A percentile compares a stretch with the other conserved stretches of the same genome.
Conservation (phyloP, 2,113 vertebrate species). For the Spea bombifrons region DNA sequence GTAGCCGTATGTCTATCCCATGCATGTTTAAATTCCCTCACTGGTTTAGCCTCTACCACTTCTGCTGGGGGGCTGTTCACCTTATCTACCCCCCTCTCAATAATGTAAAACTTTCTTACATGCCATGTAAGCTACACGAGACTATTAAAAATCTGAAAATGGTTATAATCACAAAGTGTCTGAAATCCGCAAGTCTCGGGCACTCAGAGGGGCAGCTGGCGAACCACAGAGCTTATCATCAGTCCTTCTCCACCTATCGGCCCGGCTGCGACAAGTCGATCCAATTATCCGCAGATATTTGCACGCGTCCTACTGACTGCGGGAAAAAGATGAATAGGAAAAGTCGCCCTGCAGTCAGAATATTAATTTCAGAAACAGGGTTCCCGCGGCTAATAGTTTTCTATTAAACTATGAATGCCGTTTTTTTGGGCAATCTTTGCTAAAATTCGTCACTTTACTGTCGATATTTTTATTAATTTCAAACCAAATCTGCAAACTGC, state of each 20-base stretch:
- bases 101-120: too few relatives aligned
- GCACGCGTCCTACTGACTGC: background rate
- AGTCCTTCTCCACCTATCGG: conserved; percentile 18
- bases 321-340: conserved; percentile 9
- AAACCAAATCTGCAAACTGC: background rate
- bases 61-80: too few relatives aligned
- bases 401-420: background rate
- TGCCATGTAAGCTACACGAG: too few relatives aligned
- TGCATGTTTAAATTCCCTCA: too few relatives aligned
- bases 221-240: conserved; percentile 15
- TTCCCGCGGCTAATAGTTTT: conserved; percentile 5
- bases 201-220: conserved; percentile 4
- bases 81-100: too few relatives aligned
- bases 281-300: conserved; percentile 37
- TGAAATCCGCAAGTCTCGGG: background rate
- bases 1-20: too few relatives aligned
- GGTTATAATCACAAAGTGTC: conserved; percentile 6
- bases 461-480: background rate
- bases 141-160: too few relatives aligned
- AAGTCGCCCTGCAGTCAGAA: conserved; percentile 15
- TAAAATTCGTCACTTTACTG: background rate
- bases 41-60: too few relatives aligned
- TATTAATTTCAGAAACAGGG: conserved; percentile 16
- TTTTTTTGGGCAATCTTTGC: background rate
- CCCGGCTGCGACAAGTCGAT: conserved; percentile 16